Evolutionary conservation across 2,797 vertebrate species (phyloP), one percentile per base, ranked within the genome.

Genomic region (Gorsachius magnificus): DNA sequence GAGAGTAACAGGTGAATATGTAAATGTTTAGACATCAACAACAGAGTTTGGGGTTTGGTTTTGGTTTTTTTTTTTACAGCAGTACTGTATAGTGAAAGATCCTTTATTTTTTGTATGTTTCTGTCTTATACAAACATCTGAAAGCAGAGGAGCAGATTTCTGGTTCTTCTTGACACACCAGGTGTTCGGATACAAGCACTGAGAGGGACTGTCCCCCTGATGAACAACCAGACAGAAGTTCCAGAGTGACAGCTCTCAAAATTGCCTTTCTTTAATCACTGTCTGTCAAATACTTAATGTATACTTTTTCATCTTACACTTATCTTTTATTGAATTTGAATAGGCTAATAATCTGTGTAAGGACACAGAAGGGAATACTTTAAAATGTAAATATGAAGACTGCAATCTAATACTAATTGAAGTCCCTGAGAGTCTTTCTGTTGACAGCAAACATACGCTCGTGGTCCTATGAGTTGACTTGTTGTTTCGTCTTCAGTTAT

Each of bases 331-430:
- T 82, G 79, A 92, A 60, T 88, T 60, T 56, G 63, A 90, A 81
- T 45, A 71, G 48, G 11, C 72, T 92, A 87, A 74, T 91, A 83
- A 86, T 78, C 91, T 94, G 58, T 76, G 10, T 64, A 90, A 91
- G 90, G 56, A 81, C 58, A 89, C 79, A 66, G 69, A 91, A 21
- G 66, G 36, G 82, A 92, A 83, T 92, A 79, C 66, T 93, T 89
- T 72, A 60, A 93, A 96, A 93, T 92, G 87, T 93, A 94, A 91
- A 96, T 88, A 88, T 50, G 69, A 90, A 88, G 54, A 81, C 58
- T 83, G 53, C 45, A 83, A 60, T 90, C 43, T 65, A 83, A 43
- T 60, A 60, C 28, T 88, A 85, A 72, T 26, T 91, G 65, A 81
- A 95, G 70, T 90, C 76, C 54, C 65, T 13, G 28, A 69, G 87